A percentile compares a stretch with the other conserved stretches of the same genome.
Evolutionary conservation across 2,888 invertebrate species (phyloP).

Genomic region (Trissolcus brochymenae): DNA sequence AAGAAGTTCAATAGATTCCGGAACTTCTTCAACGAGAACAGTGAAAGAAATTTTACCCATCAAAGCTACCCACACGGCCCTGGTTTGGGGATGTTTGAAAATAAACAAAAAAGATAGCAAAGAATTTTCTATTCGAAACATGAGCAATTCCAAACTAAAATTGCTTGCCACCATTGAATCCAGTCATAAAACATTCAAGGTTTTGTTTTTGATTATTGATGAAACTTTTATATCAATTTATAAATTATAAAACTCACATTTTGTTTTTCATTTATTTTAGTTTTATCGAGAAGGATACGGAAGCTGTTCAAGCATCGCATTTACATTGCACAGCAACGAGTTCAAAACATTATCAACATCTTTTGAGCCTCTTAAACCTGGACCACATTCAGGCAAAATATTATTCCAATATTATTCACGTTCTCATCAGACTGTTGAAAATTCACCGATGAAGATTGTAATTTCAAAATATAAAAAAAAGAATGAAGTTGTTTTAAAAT

Average conservation of each 20-base stretch:
- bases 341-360: slow-evolving; percentile 78
- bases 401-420: slow-evolving; percentile 78
- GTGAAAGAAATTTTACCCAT: slow-evolving; percentile 75
- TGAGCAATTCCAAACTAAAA: slow-evolving; percentile 78
- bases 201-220: slow-evolving; percentile 59
- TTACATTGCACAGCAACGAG: slow-evolving; percentile 79
- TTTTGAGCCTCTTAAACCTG: slow-evolving; percentile 79
- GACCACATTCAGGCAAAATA: slow-evolving; percentile 78
- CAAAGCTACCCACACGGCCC: slow-evolving; percentile 78
- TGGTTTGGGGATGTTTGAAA: slow-evolving; percentile 81
- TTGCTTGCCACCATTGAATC: slow-evolving; percentile 77
- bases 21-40: slow-evolving; percentile 24
- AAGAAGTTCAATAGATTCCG: slow-evolving; percentile 65
- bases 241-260: not conserved
- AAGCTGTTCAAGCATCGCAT: slow-evolving; percentile 66
- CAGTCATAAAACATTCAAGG: slow-evolving; percentile 70
- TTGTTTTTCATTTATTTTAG: slow-evolving; percentile 55
- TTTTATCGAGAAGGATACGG: slow-evolving; percentile 69
- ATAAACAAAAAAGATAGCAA: slow-evolving; percentile 78
- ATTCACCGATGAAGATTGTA: slow-evolving; percentile 61
- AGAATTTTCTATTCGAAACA: slow-evolving; percentile 79
- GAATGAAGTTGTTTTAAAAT: not conserved
- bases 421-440: slow-evolving; percentile 54
- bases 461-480: slow-evolving; percentile 1
- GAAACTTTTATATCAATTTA: not conserved